Evolutionary conservation across 1,140 invertebrate genomes (phyloP).

Genomic region (Patella vulgata): DNA sequence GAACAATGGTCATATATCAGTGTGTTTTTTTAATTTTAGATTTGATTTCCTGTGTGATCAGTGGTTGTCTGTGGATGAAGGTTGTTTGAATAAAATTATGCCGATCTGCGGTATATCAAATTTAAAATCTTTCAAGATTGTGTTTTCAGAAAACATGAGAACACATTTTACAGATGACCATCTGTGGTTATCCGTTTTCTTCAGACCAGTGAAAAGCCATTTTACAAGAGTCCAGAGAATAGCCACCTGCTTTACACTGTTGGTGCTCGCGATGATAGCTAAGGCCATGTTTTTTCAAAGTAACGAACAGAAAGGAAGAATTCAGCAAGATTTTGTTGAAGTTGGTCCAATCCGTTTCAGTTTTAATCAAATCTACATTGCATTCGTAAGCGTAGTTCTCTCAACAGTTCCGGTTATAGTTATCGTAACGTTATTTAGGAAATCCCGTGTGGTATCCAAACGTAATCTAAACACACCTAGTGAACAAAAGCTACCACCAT

Average conservation of each 20-base stretch:
- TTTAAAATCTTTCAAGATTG: constrained; percentile 44
- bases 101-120: constrained; percentile 42
- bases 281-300: constrained; percentile 59
- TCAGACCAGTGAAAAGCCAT: constrained; percentile 41
- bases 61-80: constrained; percentile 51
- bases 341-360: constrained; percentile 40
- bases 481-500: too few relatives aligned
- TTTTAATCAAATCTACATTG: constrained; percentile 41
- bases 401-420: constrained; percentile 69
- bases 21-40: constrained; percentile 13
- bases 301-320: background rate
- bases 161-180: constrained; percentile 55
- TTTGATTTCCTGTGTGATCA: constrained; percentile 41
- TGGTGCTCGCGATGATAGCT: constrained; percentile 55
- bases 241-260: constrained; percentile 50
- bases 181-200: constrained; percentile 50
- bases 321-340: constrained; percentile 22
- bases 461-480: too few relatives aligned
- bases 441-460: too few relatives aligned
- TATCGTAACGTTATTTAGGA: constrained; percentile 67
- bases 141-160: constrained; percentile 46
- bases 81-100: constrained; percentile 49
- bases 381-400: constrained; percentile 53
- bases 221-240: constrained; percentile 57
- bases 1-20: background rate